phyloP scores from a whole-genome alignment of 2,113 vertebrate genomes.

The Tetrax tetrax region DNA sequence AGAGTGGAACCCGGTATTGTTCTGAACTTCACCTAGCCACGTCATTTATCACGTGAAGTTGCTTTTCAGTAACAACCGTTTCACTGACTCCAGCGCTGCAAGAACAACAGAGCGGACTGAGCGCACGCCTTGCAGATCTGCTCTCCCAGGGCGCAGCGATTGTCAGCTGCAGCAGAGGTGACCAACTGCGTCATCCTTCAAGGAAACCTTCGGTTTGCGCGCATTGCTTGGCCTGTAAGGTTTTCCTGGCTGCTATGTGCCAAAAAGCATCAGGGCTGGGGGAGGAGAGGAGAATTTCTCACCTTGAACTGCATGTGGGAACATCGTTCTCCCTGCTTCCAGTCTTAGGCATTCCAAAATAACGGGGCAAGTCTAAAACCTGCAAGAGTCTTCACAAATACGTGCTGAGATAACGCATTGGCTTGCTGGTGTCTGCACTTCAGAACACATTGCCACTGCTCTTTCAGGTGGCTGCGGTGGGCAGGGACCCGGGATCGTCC shows the following conservation, averaged over 20 bases:
- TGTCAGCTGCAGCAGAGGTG: not conserved
- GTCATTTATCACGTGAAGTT: not conserved
- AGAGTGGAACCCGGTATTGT: not conserved
- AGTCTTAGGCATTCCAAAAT: not conserved
- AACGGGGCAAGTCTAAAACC: not conserved
- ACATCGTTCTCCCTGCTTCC: not conserved
- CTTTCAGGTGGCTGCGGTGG: not conserved
- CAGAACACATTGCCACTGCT: rapidly evolving
- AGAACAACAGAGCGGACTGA: not conserved
- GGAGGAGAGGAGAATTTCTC: not conserved
- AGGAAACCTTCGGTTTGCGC: not conserved
- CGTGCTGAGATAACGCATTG: rapidly evolving
- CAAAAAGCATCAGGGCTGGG: rapidly evolving
- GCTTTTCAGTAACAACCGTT: not conserved
- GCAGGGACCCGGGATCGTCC: not conserved
- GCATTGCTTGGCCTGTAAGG: not conserved
- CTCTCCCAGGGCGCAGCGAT: not conserved
- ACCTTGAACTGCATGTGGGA: not conserved
- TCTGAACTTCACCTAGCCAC: not conserved
- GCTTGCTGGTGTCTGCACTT: not conserved
- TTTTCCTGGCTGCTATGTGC: not conserved
- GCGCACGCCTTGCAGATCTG: not conserved
- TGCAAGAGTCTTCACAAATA: not conserved
- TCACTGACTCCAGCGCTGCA: not conserved
- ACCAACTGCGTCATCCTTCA: no score